Conservation (phyloP, 2,888 invertebrate genomes). For the Ceraclea dissimilis region DNA sequence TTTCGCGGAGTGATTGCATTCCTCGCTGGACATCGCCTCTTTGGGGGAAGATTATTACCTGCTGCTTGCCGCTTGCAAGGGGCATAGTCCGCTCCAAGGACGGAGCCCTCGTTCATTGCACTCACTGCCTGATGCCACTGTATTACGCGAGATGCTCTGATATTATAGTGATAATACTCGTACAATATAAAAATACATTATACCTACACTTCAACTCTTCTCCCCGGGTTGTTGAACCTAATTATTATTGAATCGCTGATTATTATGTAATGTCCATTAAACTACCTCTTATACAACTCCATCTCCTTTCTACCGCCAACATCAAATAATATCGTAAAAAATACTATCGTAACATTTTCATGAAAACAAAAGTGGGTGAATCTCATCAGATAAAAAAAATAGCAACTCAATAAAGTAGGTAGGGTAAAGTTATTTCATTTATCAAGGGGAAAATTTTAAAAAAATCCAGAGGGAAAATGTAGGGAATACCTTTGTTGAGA, state of each 20-base stretch:
- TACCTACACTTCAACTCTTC: not conserved
- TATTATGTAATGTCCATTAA: too few species aligned
- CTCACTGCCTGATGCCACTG: not conserved
- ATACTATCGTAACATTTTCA: too few species aligned
- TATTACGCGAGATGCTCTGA: not conserved
- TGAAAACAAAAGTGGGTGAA: too few species aligned
- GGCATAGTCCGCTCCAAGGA: constrained; percentile 12
- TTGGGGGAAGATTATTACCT: constrained; percentile 9
- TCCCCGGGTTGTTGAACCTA: not conserved
- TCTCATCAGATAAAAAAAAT: too few species aligned
- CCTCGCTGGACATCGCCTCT: constrained; percentile 14
- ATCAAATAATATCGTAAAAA: too few species aligned
- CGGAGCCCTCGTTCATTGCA: constrained; percentile 6
- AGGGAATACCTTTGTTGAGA: too few species aligned
- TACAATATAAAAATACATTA: not conserved
- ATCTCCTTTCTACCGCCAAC: too few species aligned
- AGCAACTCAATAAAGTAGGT: too few species aligned
- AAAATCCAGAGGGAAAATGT: too few species aligned
- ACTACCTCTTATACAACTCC: too few species aligned
- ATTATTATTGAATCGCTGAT: not conserved
- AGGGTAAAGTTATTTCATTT: too few species aligned
- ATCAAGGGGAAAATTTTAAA: too few species aligned
- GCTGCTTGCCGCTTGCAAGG: not conserved
- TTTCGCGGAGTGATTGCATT: constrained; percentile 16
- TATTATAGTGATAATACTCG: not conserved